Conservation (phyloP, 2,113 vertebrate species). For the Rhinopomastus cyanomelas region DNA sequence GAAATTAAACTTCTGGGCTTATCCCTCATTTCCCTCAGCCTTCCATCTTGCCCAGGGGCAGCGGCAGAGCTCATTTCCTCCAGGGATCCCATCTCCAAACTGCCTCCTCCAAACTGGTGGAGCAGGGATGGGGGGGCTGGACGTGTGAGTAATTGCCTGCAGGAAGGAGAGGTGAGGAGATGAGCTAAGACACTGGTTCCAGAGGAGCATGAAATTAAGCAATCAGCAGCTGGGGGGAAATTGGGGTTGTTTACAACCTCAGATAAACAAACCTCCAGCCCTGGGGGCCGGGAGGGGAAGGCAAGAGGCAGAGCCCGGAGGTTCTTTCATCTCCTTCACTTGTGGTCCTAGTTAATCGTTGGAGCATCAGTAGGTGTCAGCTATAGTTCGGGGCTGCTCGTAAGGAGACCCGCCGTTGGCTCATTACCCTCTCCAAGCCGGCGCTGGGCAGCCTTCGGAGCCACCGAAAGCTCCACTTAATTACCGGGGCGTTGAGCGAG, state of each 20-base stretch:
- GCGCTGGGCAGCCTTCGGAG: neutral
- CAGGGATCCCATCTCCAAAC: neutral
- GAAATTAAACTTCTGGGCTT: constrained; percentile 61
- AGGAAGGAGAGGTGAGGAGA: neutral
- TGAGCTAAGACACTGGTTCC: constrained; percentile 26
- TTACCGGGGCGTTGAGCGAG: neutral
- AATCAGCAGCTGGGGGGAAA: neutral
- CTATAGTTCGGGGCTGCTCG: neutral
- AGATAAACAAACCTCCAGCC: constrained; percentile 53
- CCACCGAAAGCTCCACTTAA: neutral
- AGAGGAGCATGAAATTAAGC: constrained; percentile 42
- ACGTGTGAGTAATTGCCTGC: constrained; percentile 16
- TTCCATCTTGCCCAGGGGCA: constrained; percentile 39
- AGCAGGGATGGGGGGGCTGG: neutral
- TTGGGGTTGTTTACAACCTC: constrained; percentile 1
- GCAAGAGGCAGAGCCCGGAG: neutral
- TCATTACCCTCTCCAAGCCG: neutral
- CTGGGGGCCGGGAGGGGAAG: neutral
- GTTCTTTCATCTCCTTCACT: neutral
- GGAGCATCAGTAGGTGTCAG: neutral
- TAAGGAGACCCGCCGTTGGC: neutral
- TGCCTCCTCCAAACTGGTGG: neutral
- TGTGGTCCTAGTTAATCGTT: neutral
- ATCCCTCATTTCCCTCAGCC: constrained; percentile 68
- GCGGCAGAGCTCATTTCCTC: constrained; percentile 74